These are phyloP conservation scores for Solenodon paradoxus DNA, from an alignment of 2,113 vertebrate species.

Conservation along the genomic window DNA sequence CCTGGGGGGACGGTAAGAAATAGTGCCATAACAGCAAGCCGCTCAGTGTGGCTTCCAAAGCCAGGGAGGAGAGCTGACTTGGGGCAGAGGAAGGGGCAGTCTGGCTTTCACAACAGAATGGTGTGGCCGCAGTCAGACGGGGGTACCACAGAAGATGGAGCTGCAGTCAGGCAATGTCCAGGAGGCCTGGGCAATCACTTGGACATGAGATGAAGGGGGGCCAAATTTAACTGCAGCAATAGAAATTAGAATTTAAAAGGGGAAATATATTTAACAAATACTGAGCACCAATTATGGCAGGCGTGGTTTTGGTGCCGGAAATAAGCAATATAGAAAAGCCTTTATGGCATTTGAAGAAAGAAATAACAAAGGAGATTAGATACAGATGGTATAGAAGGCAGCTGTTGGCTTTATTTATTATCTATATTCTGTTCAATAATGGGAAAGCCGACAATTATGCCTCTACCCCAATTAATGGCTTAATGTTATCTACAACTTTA, in stretches of 20 bases:
- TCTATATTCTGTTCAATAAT: background rate
- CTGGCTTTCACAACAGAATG: background rate
- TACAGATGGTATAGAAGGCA: background rate
- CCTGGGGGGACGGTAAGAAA: background rate
- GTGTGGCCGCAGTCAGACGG: background rate
- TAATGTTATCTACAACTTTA: background rate
- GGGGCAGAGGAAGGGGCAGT: background rate
- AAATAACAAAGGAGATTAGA: background rate
- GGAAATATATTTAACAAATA: background rate
- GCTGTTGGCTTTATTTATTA: background rate
- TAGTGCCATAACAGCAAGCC: background rate
- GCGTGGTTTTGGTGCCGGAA: background rate
- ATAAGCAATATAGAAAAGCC: background rate
- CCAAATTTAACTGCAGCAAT: background rate
- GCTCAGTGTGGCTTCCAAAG: no score
- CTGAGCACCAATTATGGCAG: background rate
- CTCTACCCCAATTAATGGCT: background rate
- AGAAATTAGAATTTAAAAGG: background rate
- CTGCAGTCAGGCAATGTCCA: background rate
- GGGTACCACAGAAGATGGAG: background rate
- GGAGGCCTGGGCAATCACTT: background rate
- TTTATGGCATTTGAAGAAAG: background rate
- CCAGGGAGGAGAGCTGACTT: background rate
- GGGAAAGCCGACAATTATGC: background rate
- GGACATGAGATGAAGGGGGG: background rate